A percentile compares a stretch with the other conserved stretches of the same genome.
These are phyloP conservation scores for Pissodes strobi DNA, from an alignment of 1,140 invertebrate genomes.

Conservation along the genomic window DNA sequence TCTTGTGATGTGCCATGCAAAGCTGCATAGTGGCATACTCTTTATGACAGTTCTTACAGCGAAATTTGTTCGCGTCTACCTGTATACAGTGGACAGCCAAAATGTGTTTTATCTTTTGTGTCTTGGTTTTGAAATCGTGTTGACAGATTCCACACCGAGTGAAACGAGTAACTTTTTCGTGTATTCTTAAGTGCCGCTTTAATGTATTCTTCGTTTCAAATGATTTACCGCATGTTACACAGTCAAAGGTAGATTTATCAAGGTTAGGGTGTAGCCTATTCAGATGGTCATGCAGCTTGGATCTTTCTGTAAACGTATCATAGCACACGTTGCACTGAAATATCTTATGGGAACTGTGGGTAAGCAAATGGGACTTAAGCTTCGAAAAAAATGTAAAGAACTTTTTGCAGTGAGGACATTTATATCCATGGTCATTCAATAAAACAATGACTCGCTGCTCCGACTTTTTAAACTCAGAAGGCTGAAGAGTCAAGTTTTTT, in stretches of 20 bases:
- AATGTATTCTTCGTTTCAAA: too few relatives aligned
- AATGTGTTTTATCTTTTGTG: slow-evolving; percentile 28
- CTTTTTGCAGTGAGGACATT: slow-evolving; percentile 28
- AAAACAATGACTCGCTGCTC: too few relatives aligned
- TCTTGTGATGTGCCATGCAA: too few relatives aligned
- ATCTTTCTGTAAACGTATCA: slow-evolving; percentile 9
- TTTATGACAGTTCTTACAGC: too few relatives aligned
- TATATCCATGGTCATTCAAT: slow-evolving; percentile 54
- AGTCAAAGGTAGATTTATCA: too few relatives aligned
- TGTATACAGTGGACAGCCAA: slow-evolving; percentile 30
- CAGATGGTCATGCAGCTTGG: background rate
- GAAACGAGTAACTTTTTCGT: too few relatives aligned
- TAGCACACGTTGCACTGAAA: slow-evolving; percentile 37
- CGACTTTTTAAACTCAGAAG: background rate
- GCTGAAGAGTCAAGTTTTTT: background rate
- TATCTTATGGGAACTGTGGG: background rate
- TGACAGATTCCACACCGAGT: slow-evolving; percentile 53
- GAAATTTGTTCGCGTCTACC: too few relatives aligned
- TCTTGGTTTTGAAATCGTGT: slow-evolving; percentile 45
- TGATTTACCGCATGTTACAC: too few relatives aligned
- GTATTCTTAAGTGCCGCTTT: too few relatives aligned
- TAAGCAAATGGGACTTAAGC: background rate
- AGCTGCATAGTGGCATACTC: too few relatives aligned
- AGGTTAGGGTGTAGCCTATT: too few relatives aligned
- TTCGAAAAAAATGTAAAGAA: background rate